Percentiles rank a stretch among this genome's conserved stretches.
Evolutionary conservation across 2,113 vertebrate genomes (phyloP).

Genomic region (Engraulis encrasicolus): DNA sequence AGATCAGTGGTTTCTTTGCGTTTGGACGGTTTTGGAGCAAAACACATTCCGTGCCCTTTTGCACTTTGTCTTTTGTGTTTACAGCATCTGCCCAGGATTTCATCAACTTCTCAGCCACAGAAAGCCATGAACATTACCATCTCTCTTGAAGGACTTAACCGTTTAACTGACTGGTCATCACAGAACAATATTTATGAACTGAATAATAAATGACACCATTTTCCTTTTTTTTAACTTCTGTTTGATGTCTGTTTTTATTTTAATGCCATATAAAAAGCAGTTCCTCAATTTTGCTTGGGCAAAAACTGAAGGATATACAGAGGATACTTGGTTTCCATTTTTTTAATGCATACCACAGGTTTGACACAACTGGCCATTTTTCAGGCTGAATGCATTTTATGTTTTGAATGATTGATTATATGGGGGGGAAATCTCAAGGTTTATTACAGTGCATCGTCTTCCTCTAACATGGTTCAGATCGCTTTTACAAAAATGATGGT

Average conservation of each 20-base stretch:
- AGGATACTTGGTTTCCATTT: slow-evolving; percentile 28
- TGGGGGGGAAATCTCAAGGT: not conserved
- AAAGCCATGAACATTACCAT: not conserved
- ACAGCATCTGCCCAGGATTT: slow-evolving; percentile 15
- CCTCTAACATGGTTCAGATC: slow-evolving; percentile 35
- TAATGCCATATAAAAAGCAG: slow-evolving; percentile 47
- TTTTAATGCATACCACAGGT: slow-evolving; percentile 45
- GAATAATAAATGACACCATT: slow-evolving; percentile 46
- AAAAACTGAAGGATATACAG: slow-evolving; percentile 37
- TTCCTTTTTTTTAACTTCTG: slow-evolving; percentile 43
- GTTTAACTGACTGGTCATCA: not conserved
- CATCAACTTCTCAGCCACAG: not conserved
- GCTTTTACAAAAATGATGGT: slow-evolving; percentile 35
- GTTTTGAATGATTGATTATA: slow-evolving; percentile 28
- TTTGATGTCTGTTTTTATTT: slow-evolving; percentile 42
- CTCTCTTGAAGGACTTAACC: not conserved
- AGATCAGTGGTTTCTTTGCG: not conserved
- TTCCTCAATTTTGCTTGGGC: slow-evolving; percentile 42
- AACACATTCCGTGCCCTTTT: not conserved
- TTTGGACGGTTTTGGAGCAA: not conserved
- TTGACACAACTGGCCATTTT: slow-evolving; percentile 17
- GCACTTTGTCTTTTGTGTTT: not conserved
- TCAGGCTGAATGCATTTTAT: slow-evolving; percentile 43
- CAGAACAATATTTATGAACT: slow-evolving; percentile 42
- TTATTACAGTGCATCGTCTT: slow-evolving; percentile 29